Evolutionary conservation across 2,797 vertebrate genomes (phyloP).

Genomic region (Lepilemur septentrionalis): DNA sequence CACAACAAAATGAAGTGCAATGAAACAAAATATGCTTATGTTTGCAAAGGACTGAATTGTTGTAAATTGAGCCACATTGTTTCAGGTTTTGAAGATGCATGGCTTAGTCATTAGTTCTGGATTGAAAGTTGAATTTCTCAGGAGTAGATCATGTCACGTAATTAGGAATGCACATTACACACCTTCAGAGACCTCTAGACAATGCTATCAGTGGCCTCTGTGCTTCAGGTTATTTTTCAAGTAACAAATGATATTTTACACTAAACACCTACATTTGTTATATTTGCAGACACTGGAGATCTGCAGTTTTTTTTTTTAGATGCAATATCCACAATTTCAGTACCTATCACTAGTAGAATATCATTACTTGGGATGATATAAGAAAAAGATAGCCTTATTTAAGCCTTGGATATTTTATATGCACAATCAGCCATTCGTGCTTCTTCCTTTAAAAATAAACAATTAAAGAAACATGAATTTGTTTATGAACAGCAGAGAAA

Average conservation of each 20-base stretch:
- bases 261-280: background rate
- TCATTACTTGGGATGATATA: background rate
- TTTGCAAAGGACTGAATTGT: background rate
- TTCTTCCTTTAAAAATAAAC: conserved; percentile 39
- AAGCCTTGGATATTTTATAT: background rate
- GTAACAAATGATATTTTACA: background rate
- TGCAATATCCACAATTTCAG: background rate
- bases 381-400: background rate
- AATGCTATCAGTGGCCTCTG: background rate
- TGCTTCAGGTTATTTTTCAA: background rate
- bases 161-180: background rate
- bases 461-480: conserved; percentile 3
- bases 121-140: background rate
- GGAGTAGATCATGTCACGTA: background rate
- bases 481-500: conserved; percentile 15
- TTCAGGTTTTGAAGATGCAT: background rate
- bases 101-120: background rate
- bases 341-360: background rate
- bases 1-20: background rate
- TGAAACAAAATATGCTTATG: background rate
- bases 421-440: background rate
- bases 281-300: background rate
- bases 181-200: background rate
- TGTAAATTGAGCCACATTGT: background rate
- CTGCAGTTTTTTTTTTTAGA: background rate